Base-by-base conservation (phyloP, 2,888 invertebrate genomes). In the Mythimna loreyi region DNA sequence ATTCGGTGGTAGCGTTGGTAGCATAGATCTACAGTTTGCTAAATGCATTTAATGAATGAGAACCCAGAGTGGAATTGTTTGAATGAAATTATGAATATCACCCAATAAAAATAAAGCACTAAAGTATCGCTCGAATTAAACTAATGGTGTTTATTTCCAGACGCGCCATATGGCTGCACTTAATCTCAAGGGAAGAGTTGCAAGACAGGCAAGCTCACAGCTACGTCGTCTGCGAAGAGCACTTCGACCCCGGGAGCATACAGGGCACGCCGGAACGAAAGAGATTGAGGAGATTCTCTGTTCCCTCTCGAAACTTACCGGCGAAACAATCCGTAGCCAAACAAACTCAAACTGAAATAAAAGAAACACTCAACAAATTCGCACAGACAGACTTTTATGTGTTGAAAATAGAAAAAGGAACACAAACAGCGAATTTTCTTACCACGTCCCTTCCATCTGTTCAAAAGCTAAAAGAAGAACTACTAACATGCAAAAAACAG, bases 281-380 rank as follows among this genome's bases (percentile, higher is more conserved):
- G 45, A 59, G 64, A 45, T 23, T 77, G 11, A 62, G 55, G 40
- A 65, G 50, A 49, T 56, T 33, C 33, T 59, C 70, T 3, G 52
- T 70, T 13, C 77, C 77, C 6, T 36, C 70, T 2, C 40, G 75
- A 7, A 65, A 77, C 8, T 45, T 77, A 45, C 77, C 77, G 45
- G 19, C 25, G 11, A 77, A 53, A 23, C 30, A n/a, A 16, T 16
- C 11, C 4, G 16, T 25, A 21, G 52, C 11, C 13, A 56, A 56
- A 60, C 36, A 63, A 33, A 75, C 70, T 30, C 77, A 77, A 80
- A 77, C 77, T 4, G 80, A 80, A 33, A 65, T 59, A 69, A 75
- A 55, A 40, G 57, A 69, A 52, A 58, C 47, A 0, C 28, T 56
- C 13, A 75, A 66, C 36, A 75, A 69, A 59, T 80, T 65, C 25